Evolutionary conservation across 2,888 invertebrate genomes (phyloP), one percentile per base, ranked within the genome.

Genomic region (Herminia tarsipennalis): DNA sequence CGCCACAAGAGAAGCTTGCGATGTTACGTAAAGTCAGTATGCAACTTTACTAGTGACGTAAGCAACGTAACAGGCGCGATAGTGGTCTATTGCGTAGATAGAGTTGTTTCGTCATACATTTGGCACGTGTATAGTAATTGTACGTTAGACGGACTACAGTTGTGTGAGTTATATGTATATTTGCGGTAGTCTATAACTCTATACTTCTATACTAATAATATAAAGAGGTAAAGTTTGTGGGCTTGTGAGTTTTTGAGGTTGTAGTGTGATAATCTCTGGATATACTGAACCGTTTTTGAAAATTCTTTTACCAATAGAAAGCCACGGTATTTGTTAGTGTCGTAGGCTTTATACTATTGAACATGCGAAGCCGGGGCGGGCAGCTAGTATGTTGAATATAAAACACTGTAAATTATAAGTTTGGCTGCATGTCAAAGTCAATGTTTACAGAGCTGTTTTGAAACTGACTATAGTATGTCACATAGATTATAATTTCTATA

Each of bases 51-150:
- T 17, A 25, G 18, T 28, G 41, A 41, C 33, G 21, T 20, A 33
- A 34, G 9, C 28, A 14, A 24, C 9, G 16, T 22, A 14, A 34
- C 34, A 16, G 24, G 9, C 8, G 9, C 18, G 20, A 21, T 41
- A 41, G 21, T 22, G 28, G 12, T 28, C 16, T 34, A 5, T 20
- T 37, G 16, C 14, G 21, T 28, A 32, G 28, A 41, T 21, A 34
- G 28, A 20, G 5, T 10, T 20, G 14, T 34, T 34, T 16, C 33
- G 27, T 22, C 27, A 41, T 3, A n/a, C n/a, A 22, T 17, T 1
- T 16, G 14, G 40, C 22, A 37, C 35, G 35, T 35, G 35, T 24
- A 24, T 16, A 9, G 22, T 35, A 21, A 24, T 16, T 35, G 22
- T 24, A 10, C 14, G 6, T 13, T 8, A 13, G 27, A 28, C 27